Percentiles rank a stretch among this genome's conserved stretches.
Conservation (phyloP, 30 jellyfish, hydroid and myxozoan species). For the Morbakka virulenta region DNA sequence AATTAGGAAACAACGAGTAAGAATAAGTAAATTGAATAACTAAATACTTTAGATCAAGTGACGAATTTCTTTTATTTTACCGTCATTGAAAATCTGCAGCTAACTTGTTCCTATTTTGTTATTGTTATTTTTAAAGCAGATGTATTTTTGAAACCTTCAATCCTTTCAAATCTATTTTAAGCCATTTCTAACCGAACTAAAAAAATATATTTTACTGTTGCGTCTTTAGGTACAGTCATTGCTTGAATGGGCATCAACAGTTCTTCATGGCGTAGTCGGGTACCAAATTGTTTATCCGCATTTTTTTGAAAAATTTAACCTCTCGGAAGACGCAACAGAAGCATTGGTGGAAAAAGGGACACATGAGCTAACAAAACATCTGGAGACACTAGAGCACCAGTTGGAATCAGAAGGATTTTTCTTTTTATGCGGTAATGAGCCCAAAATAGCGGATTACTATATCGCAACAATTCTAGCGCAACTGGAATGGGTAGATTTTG, state of each 20-base stretch:
- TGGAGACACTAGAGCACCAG: slow-evolving; percentile 68
- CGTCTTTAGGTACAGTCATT: slow-evolving; percentile 62
- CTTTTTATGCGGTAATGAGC: slow-evolving; percentile 53
- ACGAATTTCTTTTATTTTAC: too few species aligned
- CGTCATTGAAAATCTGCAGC: too few species aligned
- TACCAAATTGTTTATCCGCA: slow-evolving; percentile 81
- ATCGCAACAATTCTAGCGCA: slow-evolving; percentile 81
- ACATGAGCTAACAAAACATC: slow-evolving; percentile 64
- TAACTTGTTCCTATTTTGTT: too few species aligned
- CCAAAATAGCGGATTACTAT: slow-evolving; percentile 78
- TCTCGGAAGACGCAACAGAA: slow-evolving; percentile 83
- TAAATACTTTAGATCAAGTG: too few species aligned
- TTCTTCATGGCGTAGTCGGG: slow-evolving; percentile 77
- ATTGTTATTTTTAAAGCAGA: too few species aligned
- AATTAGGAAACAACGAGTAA: too few species aligned
- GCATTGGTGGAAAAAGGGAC: slow-evolving; percentile 85
- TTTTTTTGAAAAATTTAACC: slow-evolving; percentile 76
- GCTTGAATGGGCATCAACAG: slow-evolving; percentile 73
- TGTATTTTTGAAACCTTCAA: too few species aligned
- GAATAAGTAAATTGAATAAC: too few species aligned
- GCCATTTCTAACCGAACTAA: too few species aligned
- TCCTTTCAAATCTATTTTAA: too few species aligned
- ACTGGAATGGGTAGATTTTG: slow-evolving; percentile 90
- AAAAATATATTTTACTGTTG: too few species aligned
- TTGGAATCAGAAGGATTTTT: slow-evolving; percentile 24